These are phyloP conservation scores for Aleiodes testaceus DNA, from an alignment of 2,888 invertebrate species.

Conservation along the genomic window DNA sequence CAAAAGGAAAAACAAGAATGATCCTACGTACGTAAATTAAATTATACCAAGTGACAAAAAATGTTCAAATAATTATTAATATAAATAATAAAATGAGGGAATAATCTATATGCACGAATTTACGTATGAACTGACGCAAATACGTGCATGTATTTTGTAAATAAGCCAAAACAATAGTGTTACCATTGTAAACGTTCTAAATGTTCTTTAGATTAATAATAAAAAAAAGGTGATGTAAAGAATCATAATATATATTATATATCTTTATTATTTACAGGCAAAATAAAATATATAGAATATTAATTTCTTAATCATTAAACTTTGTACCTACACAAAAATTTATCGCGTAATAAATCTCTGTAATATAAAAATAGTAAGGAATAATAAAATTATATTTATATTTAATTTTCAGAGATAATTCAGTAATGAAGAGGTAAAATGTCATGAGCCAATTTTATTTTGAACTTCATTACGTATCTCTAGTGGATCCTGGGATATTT, in stretches of 20 bases:
- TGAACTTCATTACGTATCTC: too few relatives aligned
- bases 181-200: conserved; percentile 19
- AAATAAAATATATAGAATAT: conserved; percentile 30
- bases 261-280: conserved; percentile 30
- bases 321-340: conserved; percentile 27
- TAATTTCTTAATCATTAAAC: conserved; percentile 25
- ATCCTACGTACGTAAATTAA: too few relatives aligned
- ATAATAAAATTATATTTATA: conserved; percentile 1
- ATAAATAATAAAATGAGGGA: too few relatives aligned
- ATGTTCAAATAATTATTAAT: too few relatives aligned
- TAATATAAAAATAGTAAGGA: conserved; percentile 18
- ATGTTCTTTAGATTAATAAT: conserved; percentile 7
- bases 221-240: conserved; percentile 2
- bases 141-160: conserved; percentile 16
- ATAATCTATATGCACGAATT: conserved; percentile 8
- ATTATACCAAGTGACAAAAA: too few relatives aligned
- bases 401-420: conserved; percentile 12
- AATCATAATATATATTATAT: conserved; percentile 19
- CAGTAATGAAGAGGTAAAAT: not conserved
- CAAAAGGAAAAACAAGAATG: not conserved
- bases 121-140: not conserved
- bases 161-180: conserved; percentile 20
- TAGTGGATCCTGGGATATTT: too few relatives aligned
- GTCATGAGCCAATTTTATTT: too few relatives aligned
- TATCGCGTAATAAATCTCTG: conserved; percentile 3